Evolutionary conservation across 35 echinoderm and acorn worm species (phyloP).

Genomic region (Hemicentrotus pulcherrimus): DNA sequence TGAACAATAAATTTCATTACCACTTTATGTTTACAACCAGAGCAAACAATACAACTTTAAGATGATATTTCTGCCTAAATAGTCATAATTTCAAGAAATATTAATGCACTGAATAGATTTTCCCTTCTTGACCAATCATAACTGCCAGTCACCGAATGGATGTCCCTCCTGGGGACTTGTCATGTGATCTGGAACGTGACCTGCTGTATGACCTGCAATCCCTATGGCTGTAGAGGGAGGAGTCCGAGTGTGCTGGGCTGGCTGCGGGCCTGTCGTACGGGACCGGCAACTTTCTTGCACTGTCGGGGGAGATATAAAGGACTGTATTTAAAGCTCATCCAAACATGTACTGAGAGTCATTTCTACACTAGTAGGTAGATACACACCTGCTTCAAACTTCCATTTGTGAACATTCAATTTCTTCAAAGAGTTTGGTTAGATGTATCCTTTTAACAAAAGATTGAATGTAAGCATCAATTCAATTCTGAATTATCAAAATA

Average conservation of each 20-base stretch:
- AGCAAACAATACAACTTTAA: background rate
- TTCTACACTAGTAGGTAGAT: background rate
- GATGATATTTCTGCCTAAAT: background rate
- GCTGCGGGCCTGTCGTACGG: slow-evolving; percentile 72
- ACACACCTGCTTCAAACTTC: background rate
- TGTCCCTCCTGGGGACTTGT: slow-evolving; percentile 23
- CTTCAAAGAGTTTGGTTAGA: background rate
- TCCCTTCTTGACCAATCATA: slow-evolving; percentile 36
- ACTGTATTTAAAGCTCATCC: background rate
- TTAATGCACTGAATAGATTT: background rate
- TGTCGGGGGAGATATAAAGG: slow-evolving; percentile 40
- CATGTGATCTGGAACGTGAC: slow-evolving; percentile 47
- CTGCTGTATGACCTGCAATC: slow-evolving; percentile 10
- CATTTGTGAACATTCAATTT: background rate
- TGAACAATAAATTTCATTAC: background rate
- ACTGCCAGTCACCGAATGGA: slow-evolving; percentile 37
- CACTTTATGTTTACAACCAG: background rate
- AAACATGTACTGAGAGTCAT: background rate
- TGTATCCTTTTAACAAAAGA: no score
- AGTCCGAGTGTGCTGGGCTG: slow-evolving; percentile 56
- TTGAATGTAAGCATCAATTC: no score
- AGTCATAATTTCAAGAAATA: background rate
- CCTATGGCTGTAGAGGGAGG: slow-evolving; percentile 58
- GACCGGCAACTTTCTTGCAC: slow-evolving; percentile 86
- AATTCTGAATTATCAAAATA: no score